Evolutionary conservation across 37 sponge, comb jelly and placozoan genomes (phyloP), one percentile per base, ranked within the genome.

Genomic region (Chondrosia reniformis): DNA sequence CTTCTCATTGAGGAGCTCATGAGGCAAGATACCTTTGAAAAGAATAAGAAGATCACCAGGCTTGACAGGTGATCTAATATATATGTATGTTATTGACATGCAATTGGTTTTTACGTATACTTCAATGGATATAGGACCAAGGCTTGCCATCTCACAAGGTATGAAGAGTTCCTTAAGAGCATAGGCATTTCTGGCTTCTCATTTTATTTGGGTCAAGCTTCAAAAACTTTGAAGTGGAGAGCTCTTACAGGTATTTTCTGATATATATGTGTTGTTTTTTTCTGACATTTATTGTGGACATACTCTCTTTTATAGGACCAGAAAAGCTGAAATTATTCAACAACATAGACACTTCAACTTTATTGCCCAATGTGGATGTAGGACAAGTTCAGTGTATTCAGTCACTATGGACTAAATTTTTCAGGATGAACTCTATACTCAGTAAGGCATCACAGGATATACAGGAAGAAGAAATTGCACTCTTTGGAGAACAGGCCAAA

Each of bases 311-410:
- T 6, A 24, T 6, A 69, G 76, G 76, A 2, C 76, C 76, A 17
- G 76, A 75, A 25, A 75, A 75, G 76, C 59, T 81, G 4, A 81
- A 73, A 24, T 21, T 81, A 44, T 56, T 81, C 3, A 28, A 17
- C 9, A 57, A 54, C 12, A 10, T 80, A 0, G 24, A 66, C n/a
- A 45, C 67, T 27, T 7, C 36, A 1, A 2, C 13, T 5, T 24
- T 80, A 15, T 7, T 80, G n/a, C 81, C 81, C 7, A 30, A 44
- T 4, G 39, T 31, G 1, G 0, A 1, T 2, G 45, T 44, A 0
- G 0, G 38, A 1, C 24, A 44, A 66, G 41, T 24, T 9, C 0
- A 5, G 19, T 6, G 24, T 0, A 67, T 66, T 3, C 80, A 79
- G 41, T 22, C 0, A 0, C 38, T 79, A 6, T 79, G 80, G 80